Evolutionary conservation across 2,888 invertebrate species (phyloP).

Genomic region (Noctua comes): DNA sequence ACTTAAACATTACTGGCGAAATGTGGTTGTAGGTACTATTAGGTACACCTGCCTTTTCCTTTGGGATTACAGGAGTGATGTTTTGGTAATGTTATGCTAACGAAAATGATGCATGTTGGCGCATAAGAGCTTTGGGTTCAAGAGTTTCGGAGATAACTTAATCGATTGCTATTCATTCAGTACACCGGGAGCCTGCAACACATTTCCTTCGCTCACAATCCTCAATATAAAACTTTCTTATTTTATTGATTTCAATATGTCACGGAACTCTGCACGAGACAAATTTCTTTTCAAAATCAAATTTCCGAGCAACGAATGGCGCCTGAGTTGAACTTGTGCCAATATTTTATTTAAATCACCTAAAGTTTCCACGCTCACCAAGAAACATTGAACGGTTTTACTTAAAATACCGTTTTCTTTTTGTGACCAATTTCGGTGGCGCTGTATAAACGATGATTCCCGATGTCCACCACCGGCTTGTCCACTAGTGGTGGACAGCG

Average conservation of each 20-base stretch:
- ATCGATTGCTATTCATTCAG: not conserved
- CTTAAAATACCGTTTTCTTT: constrained; percentile 65
- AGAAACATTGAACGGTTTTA: constrained; percentile 75
- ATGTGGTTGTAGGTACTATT: too few species aligned
- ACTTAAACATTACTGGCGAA: too few species aligned
- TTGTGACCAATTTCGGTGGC: constrained; percentile 35
- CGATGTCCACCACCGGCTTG: too few species aligned
- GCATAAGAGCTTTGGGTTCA: not conserved
- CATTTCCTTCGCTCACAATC: constrained; percentile 36
- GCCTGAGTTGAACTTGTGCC: constrained; percentile 81
- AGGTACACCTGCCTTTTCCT: too few species aligned
- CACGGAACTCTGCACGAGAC: constrained; percentile 71
- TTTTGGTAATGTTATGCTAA: not conserved
- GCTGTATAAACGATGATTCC: not conserved
- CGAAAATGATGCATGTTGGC: not conserved
- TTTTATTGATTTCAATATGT: constrained; percentile 69
- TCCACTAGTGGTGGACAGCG: too few species aligned
- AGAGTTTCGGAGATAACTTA: not conserved
- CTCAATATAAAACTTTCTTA: constrained; percentile 62
- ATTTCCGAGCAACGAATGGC: constrained; percentile 77
- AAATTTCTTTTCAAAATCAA: constrained; percentile 83
- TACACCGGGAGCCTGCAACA: constrained; percentile 2
- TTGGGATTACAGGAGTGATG: too few species aligned
- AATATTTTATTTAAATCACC: constrained; percentile 84
- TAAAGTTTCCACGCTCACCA: constrained; percentile 74